Percentiles rank a stretch among this genome's conserved stretches.
phyloP scores from a whole-genome alignment of 1,140 invertebrate species.

The Sarcophaga bullata region DNA sequence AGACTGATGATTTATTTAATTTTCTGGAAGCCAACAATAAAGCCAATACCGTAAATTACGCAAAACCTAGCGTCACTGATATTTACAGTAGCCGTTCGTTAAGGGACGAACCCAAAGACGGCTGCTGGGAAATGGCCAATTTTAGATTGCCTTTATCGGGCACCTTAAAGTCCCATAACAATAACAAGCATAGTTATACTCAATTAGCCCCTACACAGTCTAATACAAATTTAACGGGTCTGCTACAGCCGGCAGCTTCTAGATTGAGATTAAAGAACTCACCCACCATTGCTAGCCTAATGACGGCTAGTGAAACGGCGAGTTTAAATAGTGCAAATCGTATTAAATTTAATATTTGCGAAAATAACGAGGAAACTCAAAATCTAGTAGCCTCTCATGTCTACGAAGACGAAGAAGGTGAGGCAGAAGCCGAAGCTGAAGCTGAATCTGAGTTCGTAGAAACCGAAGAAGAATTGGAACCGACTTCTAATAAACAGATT shows the following conservation, averaged over 20 bases:
- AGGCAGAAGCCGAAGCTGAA: constrained; percentile 21
- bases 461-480: constrained; percentile 12
- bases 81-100: constrained; percentile 58
- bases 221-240: constrained; percentile 59
- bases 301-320: constrained; percentile 47
- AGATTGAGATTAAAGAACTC: constrained; percentile 52
- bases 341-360: constrained; percentile 54
- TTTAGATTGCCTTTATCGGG: constrained; percentile 60
- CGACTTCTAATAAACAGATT: not conserved
- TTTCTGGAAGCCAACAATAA: constrained; percentile 49
- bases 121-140: constrained; percentile 59
- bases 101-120: constrained; percentile 48
- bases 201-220: constrained; percentile 52
- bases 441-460: not conserved
- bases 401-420: constrained; percentile 32
- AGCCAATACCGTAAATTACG: not conserved
- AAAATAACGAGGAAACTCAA: constrained; percentile 33
- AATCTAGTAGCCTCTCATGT: constrained; percentile 22
- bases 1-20: constrained; percentile 55
- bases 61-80: constrained; percentile 34
- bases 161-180: constrained; percentile 54
- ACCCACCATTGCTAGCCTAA: constrained; percentile 60
- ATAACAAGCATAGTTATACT: constrained; percentile 46
- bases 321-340: constrained; percentile 52
- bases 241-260: constrained; percentile 50